Conservation (phyloP, 2,888 invertebrate species). For the Thymelicus acteon region DNA sequence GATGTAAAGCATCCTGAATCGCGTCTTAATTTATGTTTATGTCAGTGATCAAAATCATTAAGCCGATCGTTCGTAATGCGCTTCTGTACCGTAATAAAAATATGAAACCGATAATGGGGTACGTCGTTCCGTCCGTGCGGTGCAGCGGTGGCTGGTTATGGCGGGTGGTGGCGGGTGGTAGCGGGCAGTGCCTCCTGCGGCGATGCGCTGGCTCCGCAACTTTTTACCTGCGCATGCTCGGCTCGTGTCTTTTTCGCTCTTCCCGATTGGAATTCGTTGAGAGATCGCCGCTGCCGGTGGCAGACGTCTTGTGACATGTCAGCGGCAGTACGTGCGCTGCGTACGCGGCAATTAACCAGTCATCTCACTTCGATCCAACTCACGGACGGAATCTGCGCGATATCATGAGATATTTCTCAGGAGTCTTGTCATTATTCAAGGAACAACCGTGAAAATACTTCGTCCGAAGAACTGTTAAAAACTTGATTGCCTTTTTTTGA, state of each 20-base stretch:
- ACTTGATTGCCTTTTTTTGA: constrained; percentile 39
- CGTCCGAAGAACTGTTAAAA: constrained; percentile 57
- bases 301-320: constrained; percentile 83
- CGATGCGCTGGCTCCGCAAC: constrained; percentile 67
- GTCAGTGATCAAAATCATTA: constrained; percentile 22
- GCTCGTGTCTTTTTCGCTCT: constrained; percentile 84
- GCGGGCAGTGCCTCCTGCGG: constrained; percentile 68
- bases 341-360: constrained; percentile 80
- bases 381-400: constrained; percentile 60
- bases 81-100: constrained; percentile 31
- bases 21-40: constrained; percentile 29
- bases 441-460: constrained; percentile 73
- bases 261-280: constrained; percentile 82
- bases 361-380: constrained; percentile 63
- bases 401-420: constrained; percentile 59
- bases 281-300: constrained; percentile 83
- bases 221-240: constrained; percentile 78
- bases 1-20: constrained; percentile 17
- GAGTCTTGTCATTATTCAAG: constrained; percentile 69
- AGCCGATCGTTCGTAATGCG: constrained; percentile 35
- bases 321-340: constrained; percentile 76
- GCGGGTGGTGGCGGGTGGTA: constrained; percentile 48
- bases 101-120: constrained; percentile 34
- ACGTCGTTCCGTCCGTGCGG: constrained; percentile 44
- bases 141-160: constrained; percentile 44